Base-by-base conservation (phyloP, 1,140 invertebrate species). In the Thrips palmi region DNA sequence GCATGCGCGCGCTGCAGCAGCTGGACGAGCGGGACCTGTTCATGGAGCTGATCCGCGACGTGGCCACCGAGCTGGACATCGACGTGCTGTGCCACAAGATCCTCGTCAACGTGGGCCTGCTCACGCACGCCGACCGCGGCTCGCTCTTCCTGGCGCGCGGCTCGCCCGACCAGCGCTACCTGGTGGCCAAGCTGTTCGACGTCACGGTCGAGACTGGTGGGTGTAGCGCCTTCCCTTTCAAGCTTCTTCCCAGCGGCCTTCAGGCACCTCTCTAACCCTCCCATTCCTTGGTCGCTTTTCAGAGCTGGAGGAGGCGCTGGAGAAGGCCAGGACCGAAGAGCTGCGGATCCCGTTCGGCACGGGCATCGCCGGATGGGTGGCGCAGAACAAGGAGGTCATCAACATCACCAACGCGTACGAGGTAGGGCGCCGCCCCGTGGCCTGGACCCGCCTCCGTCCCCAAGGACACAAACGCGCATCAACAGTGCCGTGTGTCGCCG, bases 1-100 rank as follows among this genome's bases (percentile, higher is more conserved):
- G 49, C 42, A 58, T 67, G 19, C 59, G 63, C 39, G 65, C 71
- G 47, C 52, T 74, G 43, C 65, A 67, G 52, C 64, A 70, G 49
- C 54, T 80, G 43, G 75, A 78, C 52, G 77, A 83, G 50, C 76
- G 74, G 19, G 82, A 86, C 45, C 65, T 88, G 14, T 87, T 89
- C 53, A 88, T 92, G 81, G 84, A 92, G 59, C 66, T 92, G 38
- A 89, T 92, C 48, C 70, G 82, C 30, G 86, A 93, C 54, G 83
- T 93, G 32, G 80, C 85, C 41, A 91, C 88, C 54, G 87, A 93
- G 58, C 55, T 92, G 51, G 85, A 93, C 53, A 87, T 93, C 50
- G 81, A 92, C 57, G 74, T 83, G 8, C 67, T 93, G 4, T 93
- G 86, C 53, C 84, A 91, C 59, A 93, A 93, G 64, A 92, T 92